Conservation (phyloP, 2,888 invertebrate genomes). For the Tyria jacobaeae region DNA sequence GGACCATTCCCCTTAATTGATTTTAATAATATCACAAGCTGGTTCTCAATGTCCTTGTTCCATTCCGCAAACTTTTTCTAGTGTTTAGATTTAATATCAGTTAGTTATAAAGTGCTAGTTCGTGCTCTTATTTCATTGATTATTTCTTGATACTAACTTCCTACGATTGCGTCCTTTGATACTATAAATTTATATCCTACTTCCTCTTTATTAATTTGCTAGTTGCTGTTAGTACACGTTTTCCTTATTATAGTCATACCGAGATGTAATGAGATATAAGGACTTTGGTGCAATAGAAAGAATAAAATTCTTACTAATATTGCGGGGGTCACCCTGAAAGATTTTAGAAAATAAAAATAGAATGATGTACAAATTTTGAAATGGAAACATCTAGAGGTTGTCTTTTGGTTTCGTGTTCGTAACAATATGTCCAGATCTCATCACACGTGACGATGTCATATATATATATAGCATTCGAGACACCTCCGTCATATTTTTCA, state of each 20-base stretch:
- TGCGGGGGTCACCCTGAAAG: too few relatives aligned
- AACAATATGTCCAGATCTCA: too few relatives aligned
- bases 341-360: too few relatives aligned
- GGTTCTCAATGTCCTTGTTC: constrained; percentile 39
- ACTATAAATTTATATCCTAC: constrained; percentile 4
- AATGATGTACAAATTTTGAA: too few relatives aligned
- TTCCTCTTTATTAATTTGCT: not conserved
- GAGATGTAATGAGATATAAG: too few relatives aligned
- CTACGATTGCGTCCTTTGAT: constrained; percentile 14
- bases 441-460: too few relatives aligned
- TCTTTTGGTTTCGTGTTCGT: too few relatives aligned
- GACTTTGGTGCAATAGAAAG: too few relatives aligned
- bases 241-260: not conserved
- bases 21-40: constrained; percentile 29
- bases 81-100: constrained; percentile 29
- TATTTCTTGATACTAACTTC: constrained; percentile 27
- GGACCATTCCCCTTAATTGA: constrained; percentile 4
- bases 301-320: too few relatives aligned
- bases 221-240: not conserved
- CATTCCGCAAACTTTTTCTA: constrained; percentile 42
- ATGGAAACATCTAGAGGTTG: too few relatives aligned
- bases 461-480: too few relatives aligned
- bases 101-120: constrained; percentile 22
- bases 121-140: constrained; percentile 27
- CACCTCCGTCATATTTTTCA: too few relatives aligned